Percentiles rank a stretch among this genome's conserved stretches.
These are phyloP conservation scores for Phylloscopus whistleri DNA, from an alignment of 2,113 vertebrate genomes.

Conservation along the genomic window DNA sequence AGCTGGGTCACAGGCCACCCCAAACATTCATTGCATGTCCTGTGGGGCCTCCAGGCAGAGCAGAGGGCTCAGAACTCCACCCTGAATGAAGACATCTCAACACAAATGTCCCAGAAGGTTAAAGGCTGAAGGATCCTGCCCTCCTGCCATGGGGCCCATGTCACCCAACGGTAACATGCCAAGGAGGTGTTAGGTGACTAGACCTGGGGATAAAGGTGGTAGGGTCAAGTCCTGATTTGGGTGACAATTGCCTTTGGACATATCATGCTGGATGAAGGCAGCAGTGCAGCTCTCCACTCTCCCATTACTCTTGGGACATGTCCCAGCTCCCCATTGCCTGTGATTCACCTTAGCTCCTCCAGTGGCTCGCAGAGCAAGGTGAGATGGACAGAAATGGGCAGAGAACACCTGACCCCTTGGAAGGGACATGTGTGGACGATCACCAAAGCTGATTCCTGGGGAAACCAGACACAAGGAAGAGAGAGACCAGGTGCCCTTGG, in stretches of 20 bases:
- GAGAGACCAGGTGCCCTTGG: accelerated
- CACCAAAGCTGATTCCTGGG: background rate
- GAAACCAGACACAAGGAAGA: background rate
- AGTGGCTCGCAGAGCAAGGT: background rate
- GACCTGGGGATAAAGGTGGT: background rate
- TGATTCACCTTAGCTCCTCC: background rate
- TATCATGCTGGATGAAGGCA: background rate
- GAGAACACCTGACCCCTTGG: background rate
- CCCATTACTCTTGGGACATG: accelerated
- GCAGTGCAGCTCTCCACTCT: background rate
- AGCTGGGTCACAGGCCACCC: background rate
- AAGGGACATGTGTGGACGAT: accelerated
- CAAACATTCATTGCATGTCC: accelerated
- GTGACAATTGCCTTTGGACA: background rate
- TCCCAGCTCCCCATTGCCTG: background rate
- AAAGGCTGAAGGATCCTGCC: background rate
- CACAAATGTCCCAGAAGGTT: background rate
- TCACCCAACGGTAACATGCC: background rate
- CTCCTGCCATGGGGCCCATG: accelerated
- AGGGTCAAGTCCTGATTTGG: background rate
- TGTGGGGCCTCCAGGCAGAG: background rate
- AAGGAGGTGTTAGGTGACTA: background rate
- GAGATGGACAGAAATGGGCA: background rate
- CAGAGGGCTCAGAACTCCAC: background rate
- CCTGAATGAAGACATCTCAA: background rate